phyloP scores from a whole-genome alignment of 1,140 invertebrate genomes.

The Neotoxoptera formosana region DNA sequence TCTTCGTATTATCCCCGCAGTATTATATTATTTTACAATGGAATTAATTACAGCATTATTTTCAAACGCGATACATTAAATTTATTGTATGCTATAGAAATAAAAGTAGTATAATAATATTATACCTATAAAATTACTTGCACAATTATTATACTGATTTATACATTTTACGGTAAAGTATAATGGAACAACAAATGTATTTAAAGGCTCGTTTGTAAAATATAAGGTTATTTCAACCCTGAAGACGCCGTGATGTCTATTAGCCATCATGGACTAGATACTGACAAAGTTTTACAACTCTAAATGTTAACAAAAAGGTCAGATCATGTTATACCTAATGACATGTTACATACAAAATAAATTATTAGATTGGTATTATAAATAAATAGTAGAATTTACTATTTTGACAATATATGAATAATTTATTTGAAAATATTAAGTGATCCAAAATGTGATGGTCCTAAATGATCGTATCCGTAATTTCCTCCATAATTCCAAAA shows the following conservation, averaged over 20 bases:
- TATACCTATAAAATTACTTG: neutral
- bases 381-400: neutral
- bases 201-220: neutral
- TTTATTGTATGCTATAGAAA: neutral
- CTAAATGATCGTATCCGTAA: conserved; percentile 34
- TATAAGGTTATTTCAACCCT: neutral
- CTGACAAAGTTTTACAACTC: neutral
- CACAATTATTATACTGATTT: neutral
- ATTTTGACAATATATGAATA: neutral
- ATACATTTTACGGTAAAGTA: neutral
- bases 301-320: neutral
- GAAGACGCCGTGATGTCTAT: neutral
- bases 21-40: neutral
- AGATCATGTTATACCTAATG: neutral
- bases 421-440: conserved; percentile 29
- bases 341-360: neutral
- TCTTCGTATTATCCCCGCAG: neutral
- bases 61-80: neutral
- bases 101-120: neutral
- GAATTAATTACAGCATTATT: neutral
- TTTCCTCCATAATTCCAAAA: conserved; percentile 25
- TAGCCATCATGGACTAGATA: neutral
- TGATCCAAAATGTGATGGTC: neutral
- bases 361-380: neutral
- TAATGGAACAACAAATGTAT: neutral